Conservation (phyloP, 2,113 vertebrate genomes). For the Spheniscus mendiculus region DNA sequence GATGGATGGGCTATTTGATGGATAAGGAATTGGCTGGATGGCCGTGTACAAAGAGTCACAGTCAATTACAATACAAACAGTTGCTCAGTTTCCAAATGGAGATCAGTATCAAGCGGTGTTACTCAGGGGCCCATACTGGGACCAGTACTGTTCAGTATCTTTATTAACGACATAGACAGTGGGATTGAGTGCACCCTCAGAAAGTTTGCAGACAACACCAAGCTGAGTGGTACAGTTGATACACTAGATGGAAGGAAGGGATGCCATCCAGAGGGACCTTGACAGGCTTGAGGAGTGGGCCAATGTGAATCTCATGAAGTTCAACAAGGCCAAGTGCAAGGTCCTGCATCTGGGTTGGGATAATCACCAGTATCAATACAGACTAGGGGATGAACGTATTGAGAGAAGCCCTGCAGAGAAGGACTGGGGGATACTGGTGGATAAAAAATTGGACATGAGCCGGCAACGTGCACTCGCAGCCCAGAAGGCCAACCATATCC, state of each 20-base stretch:
- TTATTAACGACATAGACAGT: background rate
- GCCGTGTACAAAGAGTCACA: background rate
- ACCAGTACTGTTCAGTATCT: background rate
- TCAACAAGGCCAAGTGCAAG: background rate
- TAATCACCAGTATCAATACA: background rate
- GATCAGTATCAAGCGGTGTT: background rate
- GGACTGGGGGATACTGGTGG: background rate
- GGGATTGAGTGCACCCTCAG: background rate
- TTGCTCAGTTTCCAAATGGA: background rate
- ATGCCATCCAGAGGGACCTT: background rate
- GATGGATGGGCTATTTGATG: background rate
- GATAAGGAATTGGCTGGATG: background rate
- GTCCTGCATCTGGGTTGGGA: accelerated
- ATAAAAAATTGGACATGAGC: background rate
- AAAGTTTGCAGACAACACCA: background rate
- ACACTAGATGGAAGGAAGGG: background rate
- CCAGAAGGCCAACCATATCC: too few species aligned
- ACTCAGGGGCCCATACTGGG: background rate
- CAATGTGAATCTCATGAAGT: background rate
- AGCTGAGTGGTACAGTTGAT: background rate
- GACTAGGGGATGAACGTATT: background rate
- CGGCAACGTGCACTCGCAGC: too few species aligned
- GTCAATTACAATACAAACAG: background rate
- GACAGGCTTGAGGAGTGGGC: background rate
- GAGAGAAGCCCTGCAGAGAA: background rate